Evolutionary conservation across 1,140 invertebrate genomes (phyloP).

Genomic region (Zophobas morio): DNA sequence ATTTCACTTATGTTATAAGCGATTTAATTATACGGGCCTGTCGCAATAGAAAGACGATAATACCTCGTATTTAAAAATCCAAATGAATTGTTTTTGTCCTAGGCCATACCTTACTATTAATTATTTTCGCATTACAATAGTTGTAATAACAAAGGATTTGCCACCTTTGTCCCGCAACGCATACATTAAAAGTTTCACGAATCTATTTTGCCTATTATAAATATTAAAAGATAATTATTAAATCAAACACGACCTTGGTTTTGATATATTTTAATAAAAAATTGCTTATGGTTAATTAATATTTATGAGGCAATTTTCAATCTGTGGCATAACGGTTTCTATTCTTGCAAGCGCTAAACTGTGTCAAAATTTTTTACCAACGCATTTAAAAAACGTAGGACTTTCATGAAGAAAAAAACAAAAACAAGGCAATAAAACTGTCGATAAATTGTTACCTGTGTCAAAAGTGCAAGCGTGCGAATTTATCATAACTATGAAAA

Average conservation of each 20-base stretch:
- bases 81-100: no score
- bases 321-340: background rate
- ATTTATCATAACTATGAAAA: slow-evolving; percentile 12
- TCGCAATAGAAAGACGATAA: no score
- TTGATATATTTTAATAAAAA: slow-evolving; percentile 15
- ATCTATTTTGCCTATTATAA: background rate
- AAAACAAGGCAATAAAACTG: no score
- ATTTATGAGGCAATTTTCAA: slow-evolving; percentile 10
- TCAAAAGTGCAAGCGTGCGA: background rate
- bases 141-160: no score
- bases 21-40: background rate
- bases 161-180: background rate
- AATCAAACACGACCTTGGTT: slow-evolving; percentile 13
- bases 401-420: no score
- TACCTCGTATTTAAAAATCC: no score
- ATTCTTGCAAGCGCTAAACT: background rate
- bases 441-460: no score
- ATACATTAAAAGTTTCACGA: background rate
- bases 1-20: background rate
- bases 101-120: no score
- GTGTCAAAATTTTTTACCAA: slow-evolving; percentile 2
- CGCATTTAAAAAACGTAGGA: background rate
- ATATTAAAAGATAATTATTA: slow-evolving; percentile 7
- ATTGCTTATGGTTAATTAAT: slow-evolving; percentile 22
- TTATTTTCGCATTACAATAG: no score